Conservation (phyloP, 2,113 vertebrate genomes). For the Calyptommatus sinebrachiatus region DNA sequence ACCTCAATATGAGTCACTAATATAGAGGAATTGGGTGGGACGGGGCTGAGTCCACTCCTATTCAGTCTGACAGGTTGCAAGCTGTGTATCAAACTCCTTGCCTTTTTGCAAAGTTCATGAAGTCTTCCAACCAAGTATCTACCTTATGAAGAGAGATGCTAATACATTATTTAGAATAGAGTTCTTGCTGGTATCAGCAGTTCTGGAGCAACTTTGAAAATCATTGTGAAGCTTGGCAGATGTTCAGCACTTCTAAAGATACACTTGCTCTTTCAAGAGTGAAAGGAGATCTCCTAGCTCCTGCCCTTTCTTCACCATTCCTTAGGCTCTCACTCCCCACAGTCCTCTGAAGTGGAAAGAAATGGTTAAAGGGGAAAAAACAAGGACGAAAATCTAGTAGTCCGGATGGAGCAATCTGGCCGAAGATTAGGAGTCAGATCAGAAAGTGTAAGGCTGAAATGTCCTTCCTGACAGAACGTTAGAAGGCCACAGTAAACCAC, state of each 20-base stretch:
- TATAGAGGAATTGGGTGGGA: no score
- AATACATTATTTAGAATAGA: conserved; percentile 62
- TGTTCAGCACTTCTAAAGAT: conserved; percentile 21
- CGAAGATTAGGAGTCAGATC: no score
- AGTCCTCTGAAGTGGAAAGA: background rate
- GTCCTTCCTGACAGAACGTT: no score
- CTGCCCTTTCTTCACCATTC: background rate
- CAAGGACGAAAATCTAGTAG: background rate
- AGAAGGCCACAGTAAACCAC: no score
- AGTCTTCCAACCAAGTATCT: conserved; percentile 59
- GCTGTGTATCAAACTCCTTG: conserved; percentile 38
- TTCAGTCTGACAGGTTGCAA: conserved; percentile 43
- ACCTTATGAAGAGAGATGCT: conserved; percentile 60
- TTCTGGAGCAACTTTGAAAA: conserved; percentile 56
- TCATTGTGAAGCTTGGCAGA: conserved; percentile 44
- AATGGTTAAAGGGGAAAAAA: background rate
- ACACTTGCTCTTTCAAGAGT: background rate
- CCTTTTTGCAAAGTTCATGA: conserved; percentile 45
- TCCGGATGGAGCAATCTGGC: no score
- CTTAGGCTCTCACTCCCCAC: background rate
- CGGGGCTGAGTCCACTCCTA: no score
- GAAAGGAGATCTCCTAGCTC: background rate
- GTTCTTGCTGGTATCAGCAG: conserved; percentile 62
- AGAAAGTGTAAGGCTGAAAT: no score
- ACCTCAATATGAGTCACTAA: no score